Evolutionary conservation across 2,113 vertebrate genomes (phyloP), one percentile per base, ranked within the genome.

Genomic region (Tamias sibiricus): DNA sequence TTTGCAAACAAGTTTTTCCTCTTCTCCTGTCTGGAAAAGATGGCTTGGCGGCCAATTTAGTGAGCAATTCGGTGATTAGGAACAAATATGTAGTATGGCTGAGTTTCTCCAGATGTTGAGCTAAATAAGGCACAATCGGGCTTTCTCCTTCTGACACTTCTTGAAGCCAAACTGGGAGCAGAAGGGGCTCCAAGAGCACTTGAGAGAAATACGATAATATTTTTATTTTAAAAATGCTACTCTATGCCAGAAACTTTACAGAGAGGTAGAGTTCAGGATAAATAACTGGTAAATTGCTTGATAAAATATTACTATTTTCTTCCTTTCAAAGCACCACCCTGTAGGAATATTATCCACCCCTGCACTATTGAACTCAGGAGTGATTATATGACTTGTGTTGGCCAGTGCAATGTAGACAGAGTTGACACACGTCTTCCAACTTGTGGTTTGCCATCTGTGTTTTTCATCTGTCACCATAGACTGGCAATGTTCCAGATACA

Each of bases 1-100:
- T 95, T 92, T 66, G 40, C 80, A 94, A 97, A 87, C 97, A 92
- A 97, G 12, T 79, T 97, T 97, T 98, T 98, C 96, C 95, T 94
- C 24, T 95, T 85, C 32, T 87, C 74, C 57, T 89, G 37, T 98
- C 97, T 98, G 96, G 94, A 96, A 97, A 97, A 97, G 87, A 72
- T 96, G 49, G 83, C 49, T 92, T 0, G 4, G 93, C 52, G 0
- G 91, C 97, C 98, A 96, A 85, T 57, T 96, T 91, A 95, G 94
- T 96, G 81, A 97, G 93, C 95, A 95, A 66, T 66, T 93, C 75
- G 40, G 59, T 94, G 87, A 97, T 79, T 97, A 92, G 91, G 96
- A 96, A 94, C 74, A 96, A 97, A 85, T 96, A 96, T 81, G 66
- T 87, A 90, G 85, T 74, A 49, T 30, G 68, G 62, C 54, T 95